These are phyloP conservation scores for Beroe forskalii DNA, from an alignment of 37 sponge, comb jelly and placozoan species.

Conservation along the genomic window DNA sequence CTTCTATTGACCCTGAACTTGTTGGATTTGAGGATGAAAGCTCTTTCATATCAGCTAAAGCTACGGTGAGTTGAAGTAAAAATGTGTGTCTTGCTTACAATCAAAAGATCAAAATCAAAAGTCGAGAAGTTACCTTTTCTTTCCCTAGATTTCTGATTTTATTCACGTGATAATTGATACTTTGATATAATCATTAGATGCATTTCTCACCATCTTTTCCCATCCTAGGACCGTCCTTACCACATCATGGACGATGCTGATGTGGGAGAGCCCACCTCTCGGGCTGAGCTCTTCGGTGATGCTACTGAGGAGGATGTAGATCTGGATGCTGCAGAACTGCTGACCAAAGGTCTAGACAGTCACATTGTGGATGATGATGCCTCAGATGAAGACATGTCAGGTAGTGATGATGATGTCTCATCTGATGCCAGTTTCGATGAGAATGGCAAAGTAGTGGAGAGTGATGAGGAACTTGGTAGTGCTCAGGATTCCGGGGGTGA, in stretches of 20 bases:
- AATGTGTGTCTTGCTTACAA: too few relatives aligned
- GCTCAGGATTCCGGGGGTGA: not conserved
- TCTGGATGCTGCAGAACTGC: not conserved
- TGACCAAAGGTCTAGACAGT: not conserved
- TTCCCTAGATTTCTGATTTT: too few relatives aligned
- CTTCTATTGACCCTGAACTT: slow-evolving; percentile 34
- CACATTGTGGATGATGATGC: not conserved
- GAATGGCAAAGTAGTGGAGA: too few relatives aligned
- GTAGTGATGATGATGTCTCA: not conserved
- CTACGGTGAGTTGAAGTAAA: slow-evolving; percentile 38
- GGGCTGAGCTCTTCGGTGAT: not conserved
- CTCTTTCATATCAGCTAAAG: slow-evolving; percentile 4
- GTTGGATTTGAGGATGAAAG: slow-evolving; percentile 19
- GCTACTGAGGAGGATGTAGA: not conserved
- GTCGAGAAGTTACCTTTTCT: too few relatives aligned
- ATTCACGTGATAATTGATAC: too few relatives aligned
- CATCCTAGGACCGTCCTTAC: not conserved
- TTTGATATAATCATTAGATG: too few relatives aligned
- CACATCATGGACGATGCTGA: slow-evolving; percentile 42
- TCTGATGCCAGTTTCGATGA: too few relatives aligned
- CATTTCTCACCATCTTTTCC: not conserved
- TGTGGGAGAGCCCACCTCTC: not conserved
- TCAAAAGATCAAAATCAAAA: too few relatives aligned
- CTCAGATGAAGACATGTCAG: not conserved
- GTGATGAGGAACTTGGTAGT: not conserved